A percentile compares a stretch with the other conserved stretches of the same genome.
These are phyloP conservation scores for Sardinella longiceps DNA, from an alignment of 2,797 vertebrate genomes.

Conservation along the genomic window DNA sequence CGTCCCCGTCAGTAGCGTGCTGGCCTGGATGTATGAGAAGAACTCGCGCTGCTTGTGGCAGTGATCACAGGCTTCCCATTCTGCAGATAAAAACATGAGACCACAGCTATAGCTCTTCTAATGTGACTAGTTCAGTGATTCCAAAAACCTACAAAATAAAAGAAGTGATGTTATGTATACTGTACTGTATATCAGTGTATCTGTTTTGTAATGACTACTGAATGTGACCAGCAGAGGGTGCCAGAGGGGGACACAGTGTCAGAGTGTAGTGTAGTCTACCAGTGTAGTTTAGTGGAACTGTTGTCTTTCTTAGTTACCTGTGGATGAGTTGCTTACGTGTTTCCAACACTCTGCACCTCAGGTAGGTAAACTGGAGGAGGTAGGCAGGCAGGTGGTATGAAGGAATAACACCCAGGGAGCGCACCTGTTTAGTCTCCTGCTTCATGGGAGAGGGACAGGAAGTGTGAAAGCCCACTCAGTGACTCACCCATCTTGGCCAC, in stretches of 20 bases:
- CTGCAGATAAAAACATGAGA: background rate
- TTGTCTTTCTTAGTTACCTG: background rate
- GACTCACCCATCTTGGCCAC: background rate
- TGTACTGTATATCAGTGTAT: background rate
- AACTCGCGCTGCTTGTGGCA: no score
- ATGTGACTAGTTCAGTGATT: background rate
- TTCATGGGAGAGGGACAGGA: background rate
- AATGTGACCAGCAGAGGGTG: background rate
- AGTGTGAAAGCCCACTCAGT: background rate
- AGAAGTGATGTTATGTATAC: background rate
- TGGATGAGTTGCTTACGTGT: background rate
- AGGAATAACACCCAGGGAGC: background rate
- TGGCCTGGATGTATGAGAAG: background rate
- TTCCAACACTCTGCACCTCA: background rate
- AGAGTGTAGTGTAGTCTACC: no score
- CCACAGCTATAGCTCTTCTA: no score
- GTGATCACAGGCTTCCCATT: no score
- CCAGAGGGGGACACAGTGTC: background rate
- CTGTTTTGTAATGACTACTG: background rate
- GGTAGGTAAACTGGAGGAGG: background rate
- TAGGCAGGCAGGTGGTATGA: background rate
- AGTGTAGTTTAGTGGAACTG: background rate
- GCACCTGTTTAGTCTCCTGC: background rate
- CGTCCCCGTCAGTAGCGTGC: background rate
- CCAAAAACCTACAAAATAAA: background rate